These are phyloP conservation scores for Cichlasoma orientale DNA, from an alignment of 2,797 vertebrate species.

Conservation along the genomic window DNA sequence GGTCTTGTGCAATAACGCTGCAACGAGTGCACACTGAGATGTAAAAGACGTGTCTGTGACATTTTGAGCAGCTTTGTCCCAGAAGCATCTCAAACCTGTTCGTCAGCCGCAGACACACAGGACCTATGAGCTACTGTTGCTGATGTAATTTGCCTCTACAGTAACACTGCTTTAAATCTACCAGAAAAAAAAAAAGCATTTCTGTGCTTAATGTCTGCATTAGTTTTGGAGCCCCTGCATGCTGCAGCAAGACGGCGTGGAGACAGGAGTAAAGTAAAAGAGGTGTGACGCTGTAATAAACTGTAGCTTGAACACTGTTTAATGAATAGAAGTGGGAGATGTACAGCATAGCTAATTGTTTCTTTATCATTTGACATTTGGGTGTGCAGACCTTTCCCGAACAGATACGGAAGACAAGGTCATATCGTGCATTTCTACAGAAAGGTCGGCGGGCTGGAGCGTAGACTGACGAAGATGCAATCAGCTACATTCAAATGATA, in stretches of 20 bases:
- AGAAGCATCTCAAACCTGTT: conserved; percentile 18
- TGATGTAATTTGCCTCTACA: not conserved
- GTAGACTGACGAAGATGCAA: conserved; percentile 59
- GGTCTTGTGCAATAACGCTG: conserved; percentile 65
- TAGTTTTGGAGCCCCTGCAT: not conserved
- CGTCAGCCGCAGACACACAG: not conserved
- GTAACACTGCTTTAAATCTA: not conserved
- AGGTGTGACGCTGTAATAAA: conserved; percentile 10
- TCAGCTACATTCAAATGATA: conserved; percentile 71
- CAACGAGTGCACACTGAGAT: conserved; percentile 42
- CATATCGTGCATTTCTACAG: conserved; percentile 7
- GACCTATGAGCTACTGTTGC: not conserved
- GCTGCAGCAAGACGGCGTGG: not conserved
- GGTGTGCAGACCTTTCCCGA: conserved; percentile 25
- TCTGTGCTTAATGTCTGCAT: not conserved
- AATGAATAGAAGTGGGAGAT: conserved; percentile 23
- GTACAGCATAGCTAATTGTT: conserved; percentile 17
- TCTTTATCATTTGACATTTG: conserved; percentile 64
- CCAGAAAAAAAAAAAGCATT: not conserved
- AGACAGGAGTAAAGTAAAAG: conserved; percentile 3
- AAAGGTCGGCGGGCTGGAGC: conserved; percentile 51
- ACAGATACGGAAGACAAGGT: conserved; percentile 42
- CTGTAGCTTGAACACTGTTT: conserved; percentile 6
- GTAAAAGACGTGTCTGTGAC: conserved; percentile 31
- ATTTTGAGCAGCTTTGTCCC: conserved; percentile 27